phyloP scores from a whole-genome alignment of 2,888 invertebrate species.

The Leucoptera coffeella region DNA sequence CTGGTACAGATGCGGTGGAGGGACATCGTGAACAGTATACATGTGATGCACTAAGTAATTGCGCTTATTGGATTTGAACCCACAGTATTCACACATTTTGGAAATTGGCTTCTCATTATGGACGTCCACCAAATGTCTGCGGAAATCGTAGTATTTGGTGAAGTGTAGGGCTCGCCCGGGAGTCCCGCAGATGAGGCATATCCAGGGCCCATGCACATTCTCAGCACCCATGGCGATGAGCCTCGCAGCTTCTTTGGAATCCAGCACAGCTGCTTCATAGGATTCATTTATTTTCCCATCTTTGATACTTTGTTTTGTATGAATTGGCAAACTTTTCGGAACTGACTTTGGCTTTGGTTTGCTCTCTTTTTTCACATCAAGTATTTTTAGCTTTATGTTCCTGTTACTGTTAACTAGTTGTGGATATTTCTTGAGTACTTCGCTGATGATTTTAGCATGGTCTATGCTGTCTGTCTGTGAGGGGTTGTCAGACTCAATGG shows the following conservation, averaged over 20 bases:
- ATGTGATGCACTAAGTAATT: constrained; percentile 73
- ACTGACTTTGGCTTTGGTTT: constrained; percentile 9
- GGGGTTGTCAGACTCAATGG: constrained; percentile 58
- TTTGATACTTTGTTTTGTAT: neutral
- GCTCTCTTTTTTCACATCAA: constrained; percentile 51
- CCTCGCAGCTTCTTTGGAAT: constrained; percentile 56
- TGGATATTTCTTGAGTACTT: constrained; percentile 83
- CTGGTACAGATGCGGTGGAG: constrained; percentile 61
- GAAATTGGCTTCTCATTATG: constrained; percentile 73
- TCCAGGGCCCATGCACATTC: constrained; percentile 70
- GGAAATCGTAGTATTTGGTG: constrained; percentile 70
- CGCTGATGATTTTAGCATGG: constrained; percentile 83
- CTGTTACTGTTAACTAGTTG: constrained; percentile 81
- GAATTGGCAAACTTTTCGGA: neutral
- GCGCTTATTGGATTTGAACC: constrained; percentile 66
- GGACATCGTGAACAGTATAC: constrained; percentile 72
- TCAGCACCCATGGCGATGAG: constrained; percentile 56
- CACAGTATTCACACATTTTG: constrained; percentile 79
- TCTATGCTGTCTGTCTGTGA: constrained; percentile 46
- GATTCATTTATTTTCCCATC: neutral
- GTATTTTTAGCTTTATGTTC: constrained; percentile 79
- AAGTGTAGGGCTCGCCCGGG: constrained; percentile 64
- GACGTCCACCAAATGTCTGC: constrained; percentile 74
- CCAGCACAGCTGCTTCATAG: constrained; percentile 40
- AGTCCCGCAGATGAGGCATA: constrained; percentile 69